phyloP scores from a whole-genome alignment of 2,113 vertebrate genomes.

The Lagenorhynchus albirostris region DNA sequence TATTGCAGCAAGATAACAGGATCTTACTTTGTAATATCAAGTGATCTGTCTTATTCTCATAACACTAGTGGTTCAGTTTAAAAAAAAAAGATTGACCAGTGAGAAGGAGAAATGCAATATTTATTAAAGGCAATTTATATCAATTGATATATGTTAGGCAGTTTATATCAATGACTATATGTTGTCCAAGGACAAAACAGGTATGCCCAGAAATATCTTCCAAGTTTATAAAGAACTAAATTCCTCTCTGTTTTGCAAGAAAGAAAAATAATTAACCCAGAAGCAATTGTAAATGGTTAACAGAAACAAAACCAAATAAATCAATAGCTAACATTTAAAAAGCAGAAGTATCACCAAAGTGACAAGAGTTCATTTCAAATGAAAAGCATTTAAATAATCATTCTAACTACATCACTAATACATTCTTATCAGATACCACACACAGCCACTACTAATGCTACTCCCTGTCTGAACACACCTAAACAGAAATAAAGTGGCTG shows the following conservation, averaged over 20 bases:
- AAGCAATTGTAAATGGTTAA: not conserved
- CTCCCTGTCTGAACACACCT: not conserved
- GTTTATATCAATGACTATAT: not conserved
- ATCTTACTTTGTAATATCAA: not conserved
- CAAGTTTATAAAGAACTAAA: not conserved
- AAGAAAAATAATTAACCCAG: not conserved
- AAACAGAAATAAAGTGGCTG: not conserved
- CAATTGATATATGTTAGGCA: not conserved
- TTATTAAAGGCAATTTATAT: not conserved
- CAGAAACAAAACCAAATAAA: not conserved
- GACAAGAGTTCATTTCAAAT: not conserved
- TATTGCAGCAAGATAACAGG: not conserved
- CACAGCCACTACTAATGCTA: not conserved
- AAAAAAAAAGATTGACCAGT: not conserved
- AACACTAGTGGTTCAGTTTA: not conserved
- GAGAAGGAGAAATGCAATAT: not conserved
- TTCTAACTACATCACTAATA: not conserved
- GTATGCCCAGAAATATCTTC: not conserved
- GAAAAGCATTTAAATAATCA: not conserved
- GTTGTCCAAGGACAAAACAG: not conserved
- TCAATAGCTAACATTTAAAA: not conserved
- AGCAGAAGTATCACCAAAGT: not conserved
- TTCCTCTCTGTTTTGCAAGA: not conserved
- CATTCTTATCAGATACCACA: not conserved
- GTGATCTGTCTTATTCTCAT: not conserved